Evolutionary conservation across 2,888 invertebrate species (phyloP), one percentile per base, ranked within the genome.

Genomic region (Lasioglossum pauxillum): DNA sequence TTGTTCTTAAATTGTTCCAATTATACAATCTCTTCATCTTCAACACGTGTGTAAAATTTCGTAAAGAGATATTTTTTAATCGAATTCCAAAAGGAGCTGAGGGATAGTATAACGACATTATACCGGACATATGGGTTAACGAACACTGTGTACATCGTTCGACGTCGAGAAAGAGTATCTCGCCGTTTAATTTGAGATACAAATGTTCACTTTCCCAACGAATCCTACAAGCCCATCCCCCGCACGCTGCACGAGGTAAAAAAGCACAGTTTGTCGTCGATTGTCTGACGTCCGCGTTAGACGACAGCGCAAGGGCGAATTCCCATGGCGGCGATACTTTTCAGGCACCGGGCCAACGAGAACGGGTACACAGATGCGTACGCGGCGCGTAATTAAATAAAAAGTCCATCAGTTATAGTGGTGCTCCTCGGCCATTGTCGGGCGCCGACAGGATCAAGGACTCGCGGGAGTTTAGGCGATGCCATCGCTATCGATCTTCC

Each of bases 351-450:
- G 41, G 78, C 76, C 69, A 69, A 72, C 74, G 71, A 78, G 79
- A 89, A 84, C 83, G 76, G 77, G 88, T 89, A 87, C 91, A 89
- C 93, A 93, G 93, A 93, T 93, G 93, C 87, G 90, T 89, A 78
- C 81, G 75, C 81, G 83, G 75, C 77, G 64, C 89, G 87, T 93
- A 92, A 93, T 93, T 93, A 91, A 92, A 93, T 93, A 92, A 91
- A 92, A 93, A 90, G 90, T 91, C 90, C 90, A 93, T 93, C 90
- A 89, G 91, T 91, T 92, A 91, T 89, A 89, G 90, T 89, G 90
- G 88, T 83, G 87, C 86, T 90, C 44, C 75, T 86, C 83, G 84
- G 84, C 82, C 80, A 83, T 86, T 86, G 88, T 82, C 87, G 75
- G 41, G 80, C 89, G 91, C 84, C 87, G 91, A 91, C 91, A 86